Evolutionary conservation across 92 coral and sea anemone genomes (phyloP), one percentile per base, ranked within the genome.

Genomic region (Epizoanthus fatuus): DNA sequence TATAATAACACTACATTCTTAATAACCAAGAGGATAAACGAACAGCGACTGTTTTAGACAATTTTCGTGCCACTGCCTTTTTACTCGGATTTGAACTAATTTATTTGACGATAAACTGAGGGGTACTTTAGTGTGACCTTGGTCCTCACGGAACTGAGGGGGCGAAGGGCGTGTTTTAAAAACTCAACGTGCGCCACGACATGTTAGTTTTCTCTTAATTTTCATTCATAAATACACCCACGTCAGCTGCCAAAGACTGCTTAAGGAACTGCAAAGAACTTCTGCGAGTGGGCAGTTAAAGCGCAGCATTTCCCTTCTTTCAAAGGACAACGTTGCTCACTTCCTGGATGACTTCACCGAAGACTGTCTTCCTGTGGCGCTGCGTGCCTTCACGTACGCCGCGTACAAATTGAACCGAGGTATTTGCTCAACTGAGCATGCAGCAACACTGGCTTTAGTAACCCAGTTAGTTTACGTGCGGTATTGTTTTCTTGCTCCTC

Each of bases 321-420:
- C 17, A 4, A 38, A 75, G 44, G 49, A 37, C 81, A 56, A 38
- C 5, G 29, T n/a, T 2, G 25, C 20, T 12, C 40, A 77, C 22
- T 77, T 77, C 82, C 82, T 77, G 82, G 11, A 60, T 16, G 25
- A 3, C 40, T 39, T 77, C 39, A 40, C 40, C 32, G 11, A 44
- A 44, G 49, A 4, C 10, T 7, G 44, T 60, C 39, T 77, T 77
- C 82, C 82, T 77, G 71, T 37, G 15, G 10, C 22, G 51, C 22
- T 4, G 13, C 29, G 12, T n/a, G 22, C 57, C 82, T 42, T 77
- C 82, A 77, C 82, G 82, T 77, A 59, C 47, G 62, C 69, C 47
- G 62, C 69, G 12, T 37, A 19, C 72, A 60, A 58, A 10, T 12
- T 10, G 9, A 49, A 6, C 53, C 3, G 53, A 49, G 35, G 35